These are phyloP conservation scores for Tetramorium alpestre DNA, from an alignment of 1,140 invertebrate genomes.

Conservation along the genomic window DNA sequence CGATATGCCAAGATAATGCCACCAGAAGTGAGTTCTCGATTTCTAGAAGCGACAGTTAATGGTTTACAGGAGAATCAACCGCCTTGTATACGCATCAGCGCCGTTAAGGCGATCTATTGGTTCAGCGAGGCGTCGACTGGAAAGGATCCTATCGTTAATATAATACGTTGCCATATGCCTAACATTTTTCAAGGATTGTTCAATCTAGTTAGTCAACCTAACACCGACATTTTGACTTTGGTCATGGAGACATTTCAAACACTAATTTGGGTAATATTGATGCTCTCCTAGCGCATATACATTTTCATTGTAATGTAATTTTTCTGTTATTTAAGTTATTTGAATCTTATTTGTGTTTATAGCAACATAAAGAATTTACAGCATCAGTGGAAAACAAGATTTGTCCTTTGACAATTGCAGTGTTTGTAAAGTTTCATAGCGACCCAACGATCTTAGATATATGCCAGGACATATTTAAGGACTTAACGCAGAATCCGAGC, in stretches of 20 bases:
- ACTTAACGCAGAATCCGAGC: slow-evolving; percentile 88
- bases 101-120: slow-evolving; percentile 85
- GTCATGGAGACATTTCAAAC: slow-evolving; percentile 89
- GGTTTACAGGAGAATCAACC: slow-evolving; percentile 87
- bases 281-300: background rate
- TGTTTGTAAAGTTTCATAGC: slow-evolving; percentile 90
- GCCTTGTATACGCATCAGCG: slow-evolving; percentile 82
- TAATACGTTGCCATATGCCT: slow-evolving; percentile 80
- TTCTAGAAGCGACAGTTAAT: slow-evolving; percentile 88
- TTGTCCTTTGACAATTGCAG: slow-evolving; percentile 90
- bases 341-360: slow-evolving; percentile 54
- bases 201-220: slow-evolving; percentile 77
- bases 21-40: slow-evolving; percentile 86
- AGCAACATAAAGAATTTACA: slow-evolving; percentile 90
- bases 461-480: slow-evolving; percentile 90
- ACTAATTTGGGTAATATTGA: slow-evolving; percentile 88
- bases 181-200: slow-evolving; percentile 83
- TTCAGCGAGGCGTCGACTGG: slow-evolving; percentile 77
- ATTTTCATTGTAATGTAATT: background rate
- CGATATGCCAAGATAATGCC: slow-evolving; percentile 88
- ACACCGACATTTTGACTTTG: slow-evolving; percentile 87
- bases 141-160: slow-evolving; percentile 74
- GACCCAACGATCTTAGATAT: slow-evolving; percentile 89
- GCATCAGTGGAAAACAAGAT: slow-evolving; percentile 89
- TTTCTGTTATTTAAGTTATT: slow-evolving; percentile 4